These are phyloP conservation scores for Procapra przewalskii DNA, from an alignment of 2,113 vertebrate species.

Conservation along the genomic window DNA sequence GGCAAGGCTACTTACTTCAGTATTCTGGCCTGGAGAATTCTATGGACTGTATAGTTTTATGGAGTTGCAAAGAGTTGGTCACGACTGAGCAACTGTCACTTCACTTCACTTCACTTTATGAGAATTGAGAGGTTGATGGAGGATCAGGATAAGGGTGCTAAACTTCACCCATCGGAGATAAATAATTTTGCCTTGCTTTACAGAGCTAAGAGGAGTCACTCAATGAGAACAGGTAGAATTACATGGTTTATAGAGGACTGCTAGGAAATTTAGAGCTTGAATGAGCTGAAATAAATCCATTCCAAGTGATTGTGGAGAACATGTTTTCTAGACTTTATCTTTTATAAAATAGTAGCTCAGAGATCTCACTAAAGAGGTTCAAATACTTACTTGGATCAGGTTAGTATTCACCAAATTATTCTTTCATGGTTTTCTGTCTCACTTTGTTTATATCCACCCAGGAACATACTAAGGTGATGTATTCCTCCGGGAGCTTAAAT, in stretches of 20 bases:
- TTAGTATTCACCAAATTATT: not conserved
- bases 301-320: not conserved
- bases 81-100: not conserved
- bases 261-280: not conserved
- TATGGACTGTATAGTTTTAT: not conserved
- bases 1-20: not conserved
- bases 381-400: not conserved
- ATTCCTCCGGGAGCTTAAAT: not conserved
- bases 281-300: not conserved
- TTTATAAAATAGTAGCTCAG: not conserved
- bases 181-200: not conserved
- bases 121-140: not conserved
- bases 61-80: not conserved
- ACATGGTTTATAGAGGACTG: not conserved
- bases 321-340: constrained; percentile 3
- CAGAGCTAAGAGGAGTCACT: not conserved
- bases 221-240: not conserved
- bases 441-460: not conserved
- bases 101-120: not conserved
- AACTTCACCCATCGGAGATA: not conserved
- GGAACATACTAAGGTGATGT: not conserved
- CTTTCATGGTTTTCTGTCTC: not conserved
- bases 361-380: not conserved
- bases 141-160: not conserved
- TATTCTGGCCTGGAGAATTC: not conserved